Conservation (phyloP, 2,113 vertebrate genomes). For the Chauna torquata region DNA sequence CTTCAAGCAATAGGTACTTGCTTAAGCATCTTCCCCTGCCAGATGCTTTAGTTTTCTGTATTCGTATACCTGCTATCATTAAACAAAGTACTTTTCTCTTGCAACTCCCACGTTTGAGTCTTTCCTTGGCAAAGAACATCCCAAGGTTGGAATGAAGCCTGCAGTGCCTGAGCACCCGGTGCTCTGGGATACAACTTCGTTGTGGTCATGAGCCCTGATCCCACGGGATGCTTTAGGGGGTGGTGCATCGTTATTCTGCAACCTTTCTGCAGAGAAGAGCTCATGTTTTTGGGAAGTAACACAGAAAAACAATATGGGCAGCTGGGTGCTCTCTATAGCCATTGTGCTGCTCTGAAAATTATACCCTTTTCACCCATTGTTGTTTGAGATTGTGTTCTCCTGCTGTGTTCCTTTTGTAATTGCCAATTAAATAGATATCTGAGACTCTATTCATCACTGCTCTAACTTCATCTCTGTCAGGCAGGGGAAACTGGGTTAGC, state of each 20-base stretch:
- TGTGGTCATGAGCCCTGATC: background rate
- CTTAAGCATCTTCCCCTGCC: background rate
- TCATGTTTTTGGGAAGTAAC: background rate
- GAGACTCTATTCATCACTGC: background rate
- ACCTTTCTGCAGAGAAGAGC: background rate
- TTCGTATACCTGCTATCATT: background rate
- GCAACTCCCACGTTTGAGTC: background rate
- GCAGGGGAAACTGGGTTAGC: conserved; percentile 1
- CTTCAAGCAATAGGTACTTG: background rate
- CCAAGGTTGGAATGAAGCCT: background rate
- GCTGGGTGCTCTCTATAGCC: background rate
- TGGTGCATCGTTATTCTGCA: background rate
- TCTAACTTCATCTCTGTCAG: background rate
- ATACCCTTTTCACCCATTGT: background rate
- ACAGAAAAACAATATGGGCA: background rate
- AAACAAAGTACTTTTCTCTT: background rate
- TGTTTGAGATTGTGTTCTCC: background rate
- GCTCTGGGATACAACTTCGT: background rate
- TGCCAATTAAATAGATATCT: conserved; percentile 21
- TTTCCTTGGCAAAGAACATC: background rate
- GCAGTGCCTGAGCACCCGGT: background rate
- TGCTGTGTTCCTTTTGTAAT: background rate
- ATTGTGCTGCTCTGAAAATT: background rate
- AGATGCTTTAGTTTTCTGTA: background rate
- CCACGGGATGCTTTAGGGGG: background rate